These are phyloP conservation scores for Meloidogyne exigua DNA, from an alignment of 1,140 invertebrate species.

Conservation along the genomic window DNA sequence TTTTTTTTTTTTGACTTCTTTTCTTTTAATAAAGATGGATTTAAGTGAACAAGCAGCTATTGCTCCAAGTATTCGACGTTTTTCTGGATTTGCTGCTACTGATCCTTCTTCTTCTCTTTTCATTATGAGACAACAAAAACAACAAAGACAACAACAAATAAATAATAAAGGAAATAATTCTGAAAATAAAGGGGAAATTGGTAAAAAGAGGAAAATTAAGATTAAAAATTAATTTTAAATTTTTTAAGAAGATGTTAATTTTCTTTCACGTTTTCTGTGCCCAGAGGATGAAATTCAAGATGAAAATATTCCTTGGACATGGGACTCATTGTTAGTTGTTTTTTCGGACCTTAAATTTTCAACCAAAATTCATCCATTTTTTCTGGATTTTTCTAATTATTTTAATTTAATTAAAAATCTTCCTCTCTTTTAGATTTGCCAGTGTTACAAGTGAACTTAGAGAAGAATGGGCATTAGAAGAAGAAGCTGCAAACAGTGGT, in stretches of 20 bases:
- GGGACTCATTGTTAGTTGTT: conserved; percentile 32
- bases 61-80: conserved; percentile 28
- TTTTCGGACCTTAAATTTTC: background rate
- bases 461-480: conserved; percentile 38
- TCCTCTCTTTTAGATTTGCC: conserved; percentile 5
- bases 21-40: conserved; percentile 32
- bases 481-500: conserved; percentile 23
- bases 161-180: background rate
- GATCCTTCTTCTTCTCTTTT: conserved; percentile 7
- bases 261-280: conserved; percentile 35
- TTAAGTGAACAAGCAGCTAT: conserved; percentile 37
- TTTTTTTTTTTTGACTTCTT: background rate
- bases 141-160: background rate
- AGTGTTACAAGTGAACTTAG: conserved; percentile 30
- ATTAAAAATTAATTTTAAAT: background rate
- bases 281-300: conserved; percentile 34
- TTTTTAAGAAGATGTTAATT: conserved; percentile 28
- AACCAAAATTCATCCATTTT: too few relatives aligned
- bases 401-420: too few relatives aligned
- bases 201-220: background rate
- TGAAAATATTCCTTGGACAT: conserved; percentile 36
- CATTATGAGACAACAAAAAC: background rate
- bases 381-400: too few relatives aligned
- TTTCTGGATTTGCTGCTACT: conserved; percentile 19
- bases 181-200: conserved; percentile 15